Base-by-base conservation (phyloP, 2,797 vertebrate species). In the Centroberyx gerrardi region DNA sequence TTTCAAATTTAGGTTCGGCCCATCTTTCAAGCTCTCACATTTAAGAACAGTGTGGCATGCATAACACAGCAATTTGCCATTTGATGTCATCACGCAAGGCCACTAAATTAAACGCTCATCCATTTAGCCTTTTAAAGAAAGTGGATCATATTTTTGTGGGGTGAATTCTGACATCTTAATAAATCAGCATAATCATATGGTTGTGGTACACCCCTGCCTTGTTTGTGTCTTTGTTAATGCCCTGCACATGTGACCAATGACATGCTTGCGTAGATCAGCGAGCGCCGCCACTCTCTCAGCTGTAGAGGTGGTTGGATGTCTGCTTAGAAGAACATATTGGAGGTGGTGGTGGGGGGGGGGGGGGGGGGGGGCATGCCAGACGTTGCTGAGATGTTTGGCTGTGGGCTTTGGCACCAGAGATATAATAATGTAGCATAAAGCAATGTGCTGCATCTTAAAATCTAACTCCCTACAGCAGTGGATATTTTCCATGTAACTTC, bases 141-240 rank as follows among this genome's bases (percentile, higher is more conserved):
- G 77, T 56, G 80, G 68, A 77, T 87, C 31, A 63, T 90, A 77
- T 77, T 87, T 90, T 86, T 62, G 66, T 46, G 49, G 75, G 73
- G 65, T 76, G 66, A 81, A 60, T 76, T 85, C 64, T 82, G 86
- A 91, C 87, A 82, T 92, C 75, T 88, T 88, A 80, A 90, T 92
- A 92, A 92, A 93, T 94, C 86, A 87, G 75, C 40, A 55, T 84
- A 92, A 92, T 89, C 84, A 89, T 58, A 84, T 79, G 83, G 54
- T 90, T 90, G 89, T 70, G 88, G 90, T 92, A 58, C 74, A 91
- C 85, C 81, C 80, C 76, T 73, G 89, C 78, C 89, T 88, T 88
- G 89, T 92, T 92, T 93, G 84, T 84, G 87, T 89, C 86, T 84
- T 80, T 90, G 85, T 81, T 90, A 91, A 93, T 93, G 79, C 82